Evolutionary conservation across 2,888 invertebrate species (phyloP).

Genomic region (Troglohyphantes excavatus): DNA sequence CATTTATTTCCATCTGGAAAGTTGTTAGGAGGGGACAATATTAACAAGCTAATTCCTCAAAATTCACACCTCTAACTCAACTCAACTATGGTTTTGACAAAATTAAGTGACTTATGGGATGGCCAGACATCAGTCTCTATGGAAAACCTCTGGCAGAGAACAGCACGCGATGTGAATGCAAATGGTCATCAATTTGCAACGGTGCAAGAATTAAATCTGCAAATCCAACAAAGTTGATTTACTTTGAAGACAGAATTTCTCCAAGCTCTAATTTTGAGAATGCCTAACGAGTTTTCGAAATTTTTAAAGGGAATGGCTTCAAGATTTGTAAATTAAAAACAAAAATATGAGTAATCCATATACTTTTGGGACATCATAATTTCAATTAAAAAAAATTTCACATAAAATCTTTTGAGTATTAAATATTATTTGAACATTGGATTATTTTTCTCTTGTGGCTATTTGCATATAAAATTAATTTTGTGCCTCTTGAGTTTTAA

Average conservation of each 20-base stretch:
- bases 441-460: no score
- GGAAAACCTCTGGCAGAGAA: background rate
- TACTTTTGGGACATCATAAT: background rate
- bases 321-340: background rate
- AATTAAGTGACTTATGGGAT: background rate
- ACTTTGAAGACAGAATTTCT: background rate
- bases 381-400: no score
- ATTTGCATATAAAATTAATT: no score
- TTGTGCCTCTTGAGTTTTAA: no score
- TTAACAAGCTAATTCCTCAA: background rate
- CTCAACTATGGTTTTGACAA: background rate
- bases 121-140: background rate
- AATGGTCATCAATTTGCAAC: no score
- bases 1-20: conserved; percentile 1
- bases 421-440: no score
- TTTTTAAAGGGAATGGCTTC: background rate
- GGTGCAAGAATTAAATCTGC: background rate
- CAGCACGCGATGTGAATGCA: background rate
- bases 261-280: background rate
- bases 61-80: conserved; percentile 1
- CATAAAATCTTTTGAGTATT: no score
- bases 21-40: conserved; percentile 5
- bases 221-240: background rate
- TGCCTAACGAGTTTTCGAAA: background rate
- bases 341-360: background rate